Base-by-base conservation (phyloP, 2,113 vertebrate genomes). In the Myodes glareolus region DNA sequence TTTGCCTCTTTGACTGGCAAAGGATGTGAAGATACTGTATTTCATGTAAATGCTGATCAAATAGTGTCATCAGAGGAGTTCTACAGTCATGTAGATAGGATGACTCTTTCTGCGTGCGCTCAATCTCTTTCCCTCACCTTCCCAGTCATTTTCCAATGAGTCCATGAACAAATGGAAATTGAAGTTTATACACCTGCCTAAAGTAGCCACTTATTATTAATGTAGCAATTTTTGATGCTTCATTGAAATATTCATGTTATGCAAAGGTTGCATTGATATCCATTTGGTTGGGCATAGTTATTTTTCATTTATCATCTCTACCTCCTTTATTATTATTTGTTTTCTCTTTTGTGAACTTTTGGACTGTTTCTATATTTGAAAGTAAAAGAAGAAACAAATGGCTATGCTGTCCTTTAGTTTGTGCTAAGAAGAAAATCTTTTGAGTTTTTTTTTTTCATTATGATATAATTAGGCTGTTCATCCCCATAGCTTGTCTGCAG, bases 161-260 rank as follows among this genome's bases (percentile, higher is more conserved):
- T 21, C 52, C 36, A 58, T 21, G 21, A 80, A 52, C 7, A 78
- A 80, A 55, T 25, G 58, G 36, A 58, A 13, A 58, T 33, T n/a
- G 78, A n/a, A 58, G 88, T 68, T 75, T 81, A 77, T 70, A 91
- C 39, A 77, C 3, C 14, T 90, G 7, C 12, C 55, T 92, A 80
- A 94, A 73, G 58, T 90, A 94, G 47, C 9, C 47, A 81, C 68
- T 63, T 92, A 68, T 88, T 97, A 94, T 80, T 80, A 75, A 95
- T 81, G 58, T 70, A 93, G 33, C 33, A 31, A 77, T n/a, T 1
- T 6, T 89, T 33, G 9, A 5, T 36, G 8, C n/a, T 96, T 93
- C 27, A 72, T 61, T 95, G 25, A 36, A 91, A 94, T 72, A 31
- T 86, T 85, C 76, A 65, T 91, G 29, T 67, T 65, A n/a, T 87